phyloP scores from a whole-genome alignment of 2,113 vertebrate genomes.

The Xyliphius kryptos region DNA sequence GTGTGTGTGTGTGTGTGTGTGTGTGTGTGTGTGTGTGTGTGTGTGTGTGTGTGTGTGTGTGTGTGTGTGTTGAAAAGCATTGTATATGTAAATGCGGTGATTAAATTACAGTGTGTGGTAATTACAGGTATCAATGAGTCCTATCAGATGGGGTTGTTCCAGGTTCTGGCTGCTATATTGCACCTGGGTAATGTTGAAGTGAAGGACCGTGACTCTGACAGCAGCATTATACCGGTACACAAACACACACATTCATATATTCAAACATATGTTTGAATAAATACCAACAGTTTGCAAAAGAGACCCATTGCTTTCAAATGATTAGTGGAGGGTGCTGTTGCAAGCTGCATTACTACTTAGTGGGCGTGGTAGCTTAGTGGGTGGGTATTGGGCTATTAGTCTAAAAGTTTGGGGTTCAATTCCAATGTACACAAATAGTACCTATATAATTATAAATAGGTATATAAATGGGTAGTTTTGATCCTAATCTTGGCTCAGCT shows the following conservation, averaged over 20 bases:
- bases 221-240: constrained; percentile 79
- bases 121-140: constrained; percentile 85
- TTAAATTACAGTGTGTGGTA: background rate
- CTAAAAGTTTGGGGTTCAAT: too few relatives aligned
- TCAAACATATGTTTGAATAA: background rate
- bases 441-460: too few relatives aligned
- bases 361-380: too few relatives aligned
- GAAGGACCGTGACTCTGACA: constrained; percentile 86
- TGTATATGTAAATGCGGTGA: background rate
- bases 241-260: background rate
- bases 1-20: background rate
- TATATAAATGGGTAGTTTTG: too few relatives aligned
- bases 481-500: too few relatives aligned
- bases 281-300: too few relatives aligned
- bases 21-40: constrained; percentile 9
- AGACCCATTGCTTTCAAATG: too few relatives aligned
- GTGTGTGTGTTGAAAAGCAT: background rate
- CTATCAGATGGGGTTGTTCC: constrained; percentile 92
- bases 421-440: too few relatives aligned
- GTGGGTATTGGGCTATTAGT: too few relatives aligned
- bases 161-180: constrained; percentile 90
- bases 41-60: background rate
- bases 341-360: too few relatives aligned
- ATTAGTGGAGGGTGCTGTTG: too few relatives aligned
- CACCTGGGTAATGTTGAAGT: constrained; percentile 93